Conservation (phyloP, 2,888 invertebrate species). For the Oscheius onirici region DNA sequence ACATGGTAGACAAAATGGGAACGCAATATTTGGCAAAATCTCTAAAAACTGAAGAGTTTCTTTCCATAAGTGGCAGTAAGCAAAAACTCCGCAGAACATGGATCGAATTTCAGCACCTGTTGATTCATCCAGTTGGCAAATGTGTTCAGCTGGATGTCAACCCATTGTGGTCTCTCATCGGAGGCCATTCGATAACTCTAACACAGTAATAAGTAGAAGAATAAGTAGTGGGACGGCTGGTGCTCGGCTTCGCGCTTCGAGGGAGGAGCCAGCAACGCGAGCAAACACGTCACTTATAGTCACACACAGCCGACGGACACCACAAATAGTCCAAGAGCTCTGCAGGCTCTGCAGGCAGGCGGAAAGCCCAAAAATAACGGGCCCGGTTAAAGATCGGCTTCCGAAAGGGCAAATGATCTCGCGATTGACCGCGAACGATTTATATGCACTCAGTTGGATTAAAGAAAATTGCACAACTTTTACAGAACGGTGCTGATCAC, state of each 20-base stretch:
- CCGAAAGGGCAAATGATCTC: too few species aligned
- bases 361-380: too few species aligned
- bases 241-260: slow-evolving; percentile 29
- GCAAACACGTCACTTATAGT: slow-evolving; percentile 40
- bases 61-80: neutral
- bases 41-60: neutral
- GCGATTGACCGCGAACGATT: too few species aligned
- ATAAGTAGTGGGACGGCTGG: slow-evolving; percentile 20
- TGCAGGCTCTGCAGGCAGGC: too few species aligned
- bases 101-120: slow-evolving; percentile 46
- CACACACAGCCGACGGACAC: slow-evolving; percentile 44
- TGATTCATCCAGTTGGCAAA: slow-evolving; percentile 69
- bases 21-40: too few species aligned
- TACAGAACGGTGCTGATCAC: too few species aligned
- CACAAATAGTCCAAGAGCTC: slow-evolving; percentile 32
- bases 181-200: slow-evolving; percentile 4
- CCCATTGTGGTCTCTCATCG: slow-evolving; percentile 47
- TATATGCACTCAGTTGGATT: too few species aligned
- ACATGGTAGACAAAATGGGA: too few species aligned
- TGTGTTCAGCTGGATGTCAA: slow-evolving; percentile 63
- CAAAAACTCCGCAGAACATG: neutral
- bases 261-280: slow-evolving; percentile 15
- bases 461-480: too few species aligned
- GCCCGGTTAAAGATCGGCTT: too few species aligned
- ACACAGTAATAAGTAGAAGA: slow-evolving; percentile 5